phyloP scores from a whole-genome alignment of 2,888 invertebrate genomes.

The Electrophaes corylata region DNA sequence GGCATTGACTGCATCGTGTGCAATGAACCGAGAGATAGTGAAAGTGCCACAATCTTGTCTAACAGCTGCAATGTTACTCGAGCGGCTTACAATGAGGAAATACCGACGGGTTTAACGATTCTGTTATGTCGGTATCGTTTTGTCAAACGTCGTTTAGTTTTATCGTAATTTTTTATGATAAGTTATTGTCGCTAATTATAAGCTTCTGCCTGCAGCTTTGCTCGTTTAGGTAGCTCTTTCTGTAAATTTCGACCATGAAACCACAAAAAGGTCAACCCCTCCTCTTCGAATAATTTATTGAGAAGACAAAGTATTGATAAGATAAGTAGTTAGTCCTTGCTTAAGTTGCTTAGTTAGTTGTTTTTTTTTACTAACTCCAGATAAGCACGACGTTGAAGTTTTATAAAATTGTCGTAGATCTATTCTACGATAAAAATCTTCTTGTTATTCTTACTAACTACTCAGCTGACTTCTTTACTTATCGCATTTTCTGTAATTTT shows the following conservation, averaged over 20 bases:
- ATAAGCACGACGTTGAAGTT: too few species aligned
- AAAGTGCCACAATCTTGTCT: conserved; percentile 34
- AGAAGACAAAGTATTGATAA: too few species aligned
- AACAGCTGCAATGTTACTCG: conserved; percentile 29
- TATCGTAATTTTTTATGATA: neutral
- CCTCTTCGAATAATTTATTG: too few species aligned
- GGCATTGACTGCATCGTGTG: conserved; percentile 36
- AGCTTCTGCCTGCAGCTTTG: neutral
- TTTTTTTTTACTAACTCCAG: too few species aligned
- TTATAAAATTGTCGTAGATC: too few species aligned
- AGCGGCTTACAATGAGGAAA: conserved; percentile 22
- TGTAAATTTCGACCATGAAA: too few species aligned
- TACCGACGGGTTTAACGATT: conserved; percentile 3
- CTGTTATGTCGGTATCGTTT: neutral
- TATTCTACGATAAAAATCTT: too few species aligned
- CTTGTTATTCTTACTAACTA: neutral
- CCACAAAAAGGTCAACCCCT: too few species aligned
- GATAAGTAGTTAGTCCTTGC: too few species aligned
- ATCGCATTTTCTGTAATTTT: neutral
- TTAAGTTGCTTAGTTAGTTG: too few species aligned
- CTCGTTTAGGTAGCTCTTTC: too few species aligned
- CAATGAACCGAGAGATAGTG: conserved; percentile 43
- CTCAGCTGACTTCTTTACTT: neutral
- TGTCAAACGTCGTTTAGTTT: neutral
- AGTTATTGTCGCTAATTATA: too few species aligned